A percentile compares a stretch with the other conserved stretches of the same genome.
Evolutionary conservation across 2,113 vertebrate species (phyloP).

Genomic region (Apodemus speciosus): DNA sequence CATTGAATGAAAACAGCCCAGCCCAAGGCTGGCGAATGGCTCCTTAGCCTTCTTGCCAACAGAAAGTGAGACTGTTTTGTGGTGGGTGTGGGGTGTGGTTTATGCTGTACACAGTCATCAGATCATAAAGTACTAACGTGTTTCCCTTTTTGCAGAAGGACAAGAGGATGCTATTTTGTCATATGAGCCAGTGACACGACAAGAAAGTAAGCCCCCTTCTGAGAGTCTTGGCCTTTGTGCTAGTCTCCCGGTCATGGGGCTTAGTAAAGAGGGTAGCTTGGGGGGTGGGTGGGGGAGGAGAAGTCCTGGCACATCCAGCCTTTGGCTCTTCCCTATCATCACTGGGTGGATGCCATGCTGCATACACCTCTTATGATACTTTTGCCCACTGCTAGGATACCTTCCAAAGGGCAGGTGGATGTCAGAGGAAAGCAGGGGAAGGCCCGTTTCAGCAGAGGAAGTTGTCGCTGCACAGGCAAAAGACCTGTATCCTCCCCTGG

Average conservation of each 20-base stretch:
- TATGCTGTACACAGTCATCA: background rate
- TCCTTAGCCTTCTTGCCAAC: background rate
- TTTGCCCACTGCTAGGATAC: background rate
- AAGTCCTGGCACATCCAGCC: background rate
- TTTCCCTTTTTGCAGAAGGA: slow-evolving; percentile 90
- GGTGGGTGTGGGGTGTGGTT: background rate
- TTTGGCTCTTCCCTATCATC: background rate
- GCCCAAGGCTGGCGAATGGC: background rate
- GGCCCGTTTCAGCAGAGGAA: background rate
- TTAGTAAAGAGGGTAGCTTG: background rate
- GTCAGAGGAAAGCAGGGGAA: background rate
- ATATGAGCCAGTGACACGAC: slow-evolving; percentile 96
- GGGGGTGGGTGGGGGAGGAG: background rate
- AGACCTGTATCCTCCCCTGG: background rate
- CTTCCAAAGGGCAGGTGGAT: background rate
- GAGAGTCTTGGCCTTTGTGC: background rate
- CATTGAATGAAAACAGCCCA: background rate
- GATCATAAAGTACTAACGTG: slow-evolving; percentile 59
- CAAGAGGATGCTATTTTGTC: slow-evolving; percentile 98
- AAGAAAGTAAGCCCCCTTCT: slow-evolving; percentile 95
- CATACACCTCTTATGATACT: background rate
- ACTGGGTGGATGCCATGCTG: background rate
- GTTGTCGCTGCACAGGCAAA: background rate
- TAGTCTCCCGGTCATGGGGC: background rate
- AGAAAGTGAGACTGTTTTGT: background rate